A percentile compares a stretch with the other conserved stretches of the same genome.
These are phyloP conservation scores for Nineta flava DNA, from an alignment of 2,888 invertebrate species.

Conservation along the genomic window DNA sequence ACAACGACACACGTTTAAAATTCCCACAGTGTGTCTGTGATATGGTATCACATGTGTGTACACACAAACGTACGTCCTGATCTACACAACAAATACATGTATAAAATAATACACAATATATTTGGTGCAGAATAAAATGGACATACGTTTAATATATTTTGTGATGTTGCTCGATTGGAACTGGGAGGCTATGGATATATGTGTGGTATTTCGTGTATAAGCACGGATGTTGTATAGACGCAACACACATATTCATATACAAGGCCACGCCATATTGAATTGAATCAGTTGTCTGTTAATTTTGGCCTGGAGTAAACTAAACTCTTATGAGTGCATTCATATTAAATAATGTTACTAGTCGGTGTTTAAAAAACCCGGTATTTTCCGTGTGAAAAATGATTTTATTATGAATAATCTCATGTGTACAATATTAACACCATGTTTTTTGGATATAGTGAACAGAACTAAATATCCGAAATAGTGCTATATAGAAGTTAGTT, in stretches of 20 bases:
- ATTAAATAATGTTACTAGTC: constrained; percentile 8
- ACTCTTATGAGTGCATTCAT: too few species aligned
- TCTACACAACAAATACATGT: neutral
- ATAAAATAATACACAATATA: neutral
- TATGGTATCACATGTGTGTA: neutral
- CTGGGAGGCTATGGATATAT: constrained; percentile 4
- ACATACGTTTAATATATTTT: constrained; percentile 1
- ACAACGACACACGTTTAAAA: neutral
- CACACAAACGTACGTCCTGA: neutral
- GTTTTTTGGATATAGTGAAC: neutral
- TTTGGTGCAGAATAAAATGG: constrained; percentile 1
- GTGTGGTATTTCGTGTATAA: constrained; percentile 16
- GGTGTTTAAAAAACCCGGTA: neutral
- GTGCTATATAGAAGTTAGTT: neutral
- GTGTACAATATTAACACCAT: neutral
- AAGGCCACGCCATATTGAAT: constrained; percentile 41
- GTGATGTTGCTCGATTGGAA: constrained; percentile 1
- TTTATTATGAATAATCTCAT: neutral
- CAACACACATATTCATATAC: constrained; percentile 19
- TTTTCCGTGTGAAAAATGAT: neutral
- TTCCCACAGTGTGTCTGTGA: constrained; percentile 1
- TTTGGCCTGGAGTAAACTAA: constrained; percentile 30
- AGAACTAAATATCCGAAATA: too few species aligned
- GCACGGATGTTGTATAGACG: constrained; percentile 19
- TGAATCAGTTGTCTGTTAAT: constrained; percentile 41